Evolutionary conservation across 2,888 invertebrate genomes (phyloP), one percentile per base, ranked within the genome.

Genomic region (Phalera bucephala): DNA sequence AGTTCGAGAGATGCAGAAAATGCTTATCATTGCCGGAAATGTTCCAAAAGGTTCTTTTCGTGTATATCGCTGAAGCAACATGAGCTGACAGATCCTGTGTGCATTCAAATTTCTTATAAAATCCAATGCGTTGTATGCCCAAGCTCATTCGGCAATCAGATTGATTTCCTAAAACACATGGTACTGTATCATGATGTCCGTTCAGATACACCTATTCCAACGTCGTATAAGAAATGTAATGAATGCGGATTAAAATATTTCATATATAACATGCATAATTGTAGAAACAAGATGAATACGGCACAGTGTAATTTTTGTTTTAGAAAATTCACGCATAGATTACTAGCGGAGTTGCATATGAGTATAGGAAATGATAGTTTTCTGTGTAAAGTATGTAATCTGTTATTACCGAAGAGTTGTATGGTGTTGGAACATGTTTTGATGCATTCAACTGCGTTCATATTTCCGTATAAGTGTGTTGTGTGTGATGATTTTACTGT

Each of bases 341-440:
- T 12, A 0, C 26, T 46, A 0, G 6, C 48, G 0, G 13, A 50
- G 0, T 0, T 47, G 0, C 81, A 81, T 33, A 7, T 38, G 7
- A 2, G 2, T 0, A 10, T 13, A 0, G 25, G 37, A 0, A 13
- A 30, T 0, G 9, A 10, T 0, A 1, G 37, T 0, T 30, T 20
- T 0, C 6, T 14, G 0, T 82, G 83, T 33, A 31, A 29, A 0
- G 3, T 75, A 0, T 82, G 82, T 8, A 0, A 5, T 0, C 2
- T 4, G 0, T 0, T 1, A 0, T 8, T 81, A 0, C 0, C 0
- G 0, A 45, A 31, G 0, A 22, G 35, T 1, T 83, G 82, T 28
- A 53, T 54, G 47, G 60, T 65, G 1, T 34, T 44, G 0, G 41
- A 60, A 0, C 82, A 82, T 45, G 38, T 78, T 27, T 1, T 69